Evolutionary conservation across 2,113 vertebrate genomes (phyloP), one percentile per base, ranked within the genome.

Genomic region (Butorides virescens): DNA sequence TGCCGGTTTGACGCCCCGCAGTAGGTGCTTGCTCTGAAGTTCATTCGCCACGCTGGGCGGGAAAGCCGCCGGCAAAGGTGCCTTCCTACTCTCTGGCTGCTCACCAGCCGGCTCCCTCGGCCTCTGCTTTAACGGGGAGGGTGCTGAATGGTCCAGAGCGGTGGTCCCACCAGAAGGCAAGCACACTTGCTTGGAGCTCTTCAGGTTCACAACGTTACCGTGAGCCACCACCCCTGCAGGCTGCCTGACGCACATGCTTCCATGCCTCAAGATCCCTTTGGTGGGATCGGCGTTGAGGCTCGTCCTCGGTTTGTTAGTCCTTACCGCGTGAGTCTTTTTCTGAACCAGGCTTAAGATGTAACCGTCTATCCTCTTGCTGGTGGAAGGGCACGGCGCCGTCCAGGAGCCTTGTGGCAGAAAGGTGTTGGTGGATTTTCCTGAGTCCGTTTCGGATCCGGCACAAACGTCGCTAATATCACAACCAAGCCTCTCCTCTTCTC

Each of bases 341-440:
- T 99, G 99, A 74, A 99, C 98, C 49, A 99, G 98, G 72, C 99
- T 97, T 74, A 98, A 97, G 94, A 99, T 99, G 97, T 99, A 99
- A 76, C 98, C 97, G 8, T 99, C 99, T 97, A 99, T 97, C 67
- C 98, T 99, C 96, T 98, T 99, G 77, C 88, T 98, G 88, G 98
- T 84, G 3, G 97, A 92, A 47, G 97, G 96, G 44, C 98, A 98
- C 2, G 98, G 85, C 2, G 88, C 71, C 0, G 98, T 75, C 97
- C 98, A 98, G 47, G 98, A 96, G 74, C 92, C 89, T 74, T 96
- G 98, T 0, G 98, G 98, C 20, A 96, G 96, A 39, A 97, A 94
- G 77, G 98, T 12, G 13, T 47, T 85, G 34, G 98, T 65, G 2
- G 96, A 61, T 97, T 98, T 98, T 87, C 95, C 90, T 6, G 95